A percentile compares a stretch with the other conserved stretches of the same genome.
These are phyloP conservation scores for Miichthys miiuy DNA, from an alignment of 2,797 vertebrate species.

Conservation along the genomic window DNA sequence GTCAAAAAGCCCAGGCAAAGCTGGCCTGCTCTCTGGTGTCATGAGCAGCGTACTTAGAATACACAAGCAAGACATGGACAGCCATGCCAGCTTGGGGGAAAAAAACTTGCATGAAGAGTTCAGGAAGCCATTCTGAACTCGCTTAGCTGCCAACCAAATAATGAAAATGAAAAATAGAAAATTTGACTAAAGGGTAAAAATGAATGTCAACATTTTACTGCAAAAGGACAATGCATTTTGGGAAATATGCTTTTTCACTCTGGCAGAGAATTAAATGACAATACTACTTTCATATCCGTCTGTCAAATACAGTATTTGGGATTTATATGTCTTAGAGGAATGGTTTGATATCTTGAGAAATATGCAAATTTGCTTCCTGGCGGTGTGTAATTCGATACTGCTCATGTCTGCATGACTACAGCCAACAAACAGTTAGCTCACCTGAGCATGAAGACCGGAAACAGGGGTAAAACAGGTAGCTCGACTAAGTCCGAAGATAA, in stretches of 20 bases:
- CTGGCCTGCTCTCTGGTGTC: conserved; percentile 67
- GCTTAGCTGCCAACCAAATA: not conserved
- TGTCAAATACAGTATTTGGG: not conserved
- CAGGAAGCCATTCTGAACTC: conserved; percentile 11
- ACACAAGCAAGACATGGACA: conserved; percentile 52
- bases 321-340: not conserved
- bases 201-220: not conserved
- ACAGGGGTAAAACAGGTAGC: too few relatives aligned
- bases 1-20: conserved; percentile 65
- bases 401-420: too few relatives aligned
- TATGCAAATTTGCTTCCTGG: too few relatives aligned
- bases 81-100: conserved; percentile 53
- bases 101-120: conserved; percentile 14
- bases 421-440: too few relatives aligned
- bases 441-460: too few relatives aligned
- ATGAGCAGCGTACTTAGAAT: conserved; percentile 66
- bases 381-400: too few relatives aligned
- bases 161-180: not conserved
- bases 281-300: not conserved
- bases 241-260: not conserved
- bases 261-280: not conserved
- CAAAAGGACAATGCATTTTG: not conserved
- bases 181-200: not conserved
- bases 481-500: too few relatives aligned
- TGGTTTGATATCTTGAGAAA: not conserved